Base-by-base conservation (phyloP, 1,140 invertebrate genomes). In the Eubasilissa regina region DNA sequence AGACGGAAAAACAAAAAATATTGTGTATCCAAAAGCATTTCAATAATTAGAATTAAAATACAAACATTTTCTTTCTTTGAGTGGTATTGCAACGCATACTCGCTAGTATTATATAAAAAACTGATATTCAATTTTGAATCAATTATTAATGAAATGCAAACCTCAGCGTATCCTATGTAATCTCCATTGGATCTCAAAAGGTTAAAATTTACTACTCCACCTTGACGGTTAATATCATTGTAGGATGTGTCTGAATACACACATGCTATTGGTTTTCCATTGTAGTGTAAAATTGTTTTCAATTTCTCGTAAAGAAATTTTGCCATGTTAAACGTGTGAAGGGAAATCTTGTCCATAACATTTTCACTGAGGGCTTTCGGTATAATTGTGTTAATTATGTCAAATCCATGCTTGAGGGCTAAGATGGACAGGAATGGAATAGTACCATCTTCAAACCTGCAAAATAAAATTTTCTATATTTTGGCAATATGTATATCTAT, bases 371-470 rank as follows among this genome's bases (percentile, higher is more conserved):
- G 76, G 43, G 78, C 81, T 84, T 84, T 89, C 21, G 87, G 90
- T 77, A 92, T 87, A n/a, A 94, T 79, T 77, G 87, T 86, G 75
- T 91, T 82, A 77, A 97, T 79, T 79, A 90, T 89, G 75, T 95
- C 92, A 84, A 98, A 95, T 48, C 97, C 97, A 89, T 96, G 92
- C 80, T 93, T 91, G 3, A 99, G 85, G 1, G 95, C 90, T 12
- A 95, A 87, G 82, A 99, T 97, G 13, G 95, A 94, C 17, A 98
- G 87, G 88, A 96, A 99, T 51, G 96, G 91, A 48, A 97, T 75
- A 0, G 98, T 98, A 11, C 98, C 98, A 91, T 98, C 97, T 90
- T 99, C 97, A 90, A 97, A 97, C 84, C 96, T 97, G 86, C 3
- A 89, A 87, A 85, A 88, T 81, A 80, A 80, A 48, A 80, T 75